Base-by-base conservation (phyloP, 92 coral and sea anemone genomes). In the Galaxea fascicularis region DNA sequence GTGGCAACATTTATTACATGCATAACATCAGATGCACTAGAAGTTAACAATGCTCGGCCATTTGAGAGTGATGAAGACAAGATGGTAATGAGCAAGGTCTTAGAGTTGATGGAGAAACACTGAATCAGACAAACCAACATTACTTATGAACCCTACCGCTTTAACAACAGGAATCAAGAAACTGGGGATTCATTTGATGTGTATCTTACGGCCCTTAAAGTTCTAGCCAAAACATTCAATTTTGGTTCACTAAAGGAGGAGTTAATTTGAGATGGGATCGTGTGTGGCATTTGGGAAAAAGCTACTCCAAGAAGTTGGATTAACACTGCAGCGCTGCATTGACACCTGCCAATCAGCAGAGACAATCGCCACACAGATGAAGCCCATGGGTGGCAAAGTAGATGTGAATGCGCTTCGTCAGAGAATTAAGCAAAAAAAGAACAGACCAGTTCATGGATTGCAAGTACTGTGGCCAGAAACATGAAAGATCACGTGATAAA, bases 61-160 rank as follows among this genome's bases (percentile, higher is more conserved):
- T 83, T 83, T 51, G 82, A 83, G 78, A 45, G 78, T 8, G 63
- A 83, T 49, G 65, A 59, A 45, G 80, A 83, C 63, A 83, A 73
- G 47, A 28, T 54, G 45, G 80, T 41, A 44, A 83, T 73, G 62
- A 57, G 54, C 62, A 83, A 83, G 78, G 81, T 83, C 26, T 74
- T 83, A 73, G 78, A 60, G 74, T 56, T 83, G 28, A 83, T 74
- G 88, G 81, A 83, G 60, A 73, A 51, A 70, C 47, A 58, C 64
- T 82, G 87, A 27, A 82, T 82, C 52, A 73, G 79, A 25, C 80
- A 88, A 80, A 88, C 84, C 18, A 91, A 88, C 52, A 73, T 91
- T 29, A 88, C 80, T 49, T 91, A 79, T 52, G 87, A 91, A 54
- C 67, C 90, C 1, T 88, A 91, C 71, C 65, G 82, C 58, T 88